Base-by-base conservation (phyloP, 2,797 vertebrate genomes). In the Australoheros facetus region DNA sequence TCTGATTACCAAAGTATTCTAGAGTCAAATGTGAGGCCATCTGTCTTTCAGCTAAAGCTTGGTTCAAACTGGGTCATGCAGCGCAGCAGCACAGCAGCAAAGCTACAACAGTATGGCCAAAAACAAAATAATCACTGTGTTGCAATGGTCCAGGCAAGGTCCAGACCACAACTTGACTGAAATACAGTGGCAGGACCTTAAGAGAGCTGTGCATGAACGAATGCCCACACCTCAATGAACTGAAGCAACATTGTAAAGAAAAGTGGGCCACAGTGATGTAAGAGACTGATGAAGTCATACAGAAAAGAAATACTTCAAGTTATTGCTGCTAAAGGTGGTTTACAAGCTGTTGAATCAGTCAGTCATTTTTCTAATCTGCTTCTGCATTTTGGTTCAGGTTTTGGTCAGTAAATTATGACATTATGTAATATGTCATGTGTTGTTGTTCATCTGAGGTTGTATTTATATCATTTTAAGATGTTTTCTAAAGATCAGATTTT, bases 141-240 rank as follows among this genome's bases (percentile, higher is more conserved):
- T 1, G 4, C 34, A 37, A 3, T 37, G 34, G 34, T 7, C 9
- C 37, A 62, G 34, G 16, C 4, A 37, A 62, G 42, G 37, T 62
- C 39, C 39, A 42, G 12, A 42, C 39, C 39, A 13, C 39, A 42
- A 13, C 39, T 1, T 4, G 11, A 42, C 1, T 32, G 32, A 32
- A 42, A 48, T 48, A 14, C 45, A 17, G 16, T 48, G 5, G 7
- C 59, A 34, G 42, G 28, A 32, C 32, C 28, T 7, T 32, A 32
- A 32, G 13, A 42, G 42, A 0, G 34, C 34, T 37, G 9, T 37
- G 9, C 34, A 37, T 37, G 6, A 37, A 10, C 9, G 8, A 37
- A 3, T 37, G 10, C 37, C 37, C 37, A 37, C 9, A 37, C 9
- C 9, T 37, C 37, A 37, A 3, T 37, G 37, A 11, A 53, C 7